Evolutionary conservation across 2,113 vertebrate genomes (phyloP).

Genomic region (Spheniscus mendiculus): DNA sequence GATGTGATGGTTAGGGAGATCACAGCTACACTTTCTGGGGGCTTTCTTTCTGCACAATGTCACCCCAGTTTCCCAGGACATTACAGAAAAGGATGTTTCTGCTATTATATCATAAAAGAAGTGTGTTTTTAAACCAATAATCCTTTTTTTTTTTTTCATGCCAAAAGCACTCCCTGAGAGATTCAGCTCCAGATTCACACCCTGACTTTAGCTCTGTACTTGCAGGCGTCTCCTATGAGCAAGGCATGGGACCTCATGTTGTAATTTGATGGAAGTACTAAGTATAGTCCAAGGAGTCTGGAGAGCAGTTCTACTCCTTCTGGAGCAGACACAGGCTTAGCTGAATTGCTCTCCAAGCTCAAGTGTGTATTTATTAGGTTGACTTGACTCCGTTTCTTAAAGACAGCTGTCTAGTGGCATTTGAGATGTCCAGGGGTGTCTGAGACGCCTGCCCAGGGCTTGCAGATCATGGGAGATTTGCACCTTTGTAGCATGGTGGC

Average conservation of each 20-base stretch:
- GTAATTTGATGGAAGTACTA: background rate
- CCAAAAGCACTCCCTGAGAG: background rate
- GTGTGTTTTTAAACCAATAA: fast-evolving
- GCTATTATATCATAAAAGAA: background rate
- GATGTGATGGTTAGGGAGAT: background rate
- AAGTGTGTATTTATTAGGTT: background rate
- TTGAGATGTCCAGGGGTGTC: background rate
- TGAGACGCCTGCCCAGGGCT: too few relatives aligned
- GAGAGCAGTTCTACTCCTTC: background rate
- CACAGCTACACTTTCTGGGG: background rate
- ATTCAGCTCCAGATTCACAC: background rate
- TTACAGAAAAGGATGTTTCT: background rate
- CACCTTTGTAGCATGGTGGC: background rate
- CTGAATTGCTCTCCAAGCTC: background rate
- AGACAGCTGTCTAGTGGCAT: background rate
- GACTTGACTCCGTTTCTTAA: fast-evolving
- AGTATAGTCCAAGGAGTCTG: fast-evolving
- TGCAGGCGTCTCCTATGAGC: background rate
- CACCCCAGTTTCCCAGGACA: background rate
- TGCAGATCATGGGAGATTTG: background rate
- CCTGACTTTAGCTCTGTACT: background rate
- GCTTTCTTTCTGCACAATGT: background rate
- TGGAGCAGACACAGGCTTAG: background rate
- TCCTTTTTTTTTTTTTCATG: fast-evolving
- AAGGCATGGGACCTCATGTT: background rate